These are phyloP conservation scores for Ophthalmolycus amberensis DNA, from an alignment of 2,113 vertebrate genomes.

Conservation along the genomic window DNA sequence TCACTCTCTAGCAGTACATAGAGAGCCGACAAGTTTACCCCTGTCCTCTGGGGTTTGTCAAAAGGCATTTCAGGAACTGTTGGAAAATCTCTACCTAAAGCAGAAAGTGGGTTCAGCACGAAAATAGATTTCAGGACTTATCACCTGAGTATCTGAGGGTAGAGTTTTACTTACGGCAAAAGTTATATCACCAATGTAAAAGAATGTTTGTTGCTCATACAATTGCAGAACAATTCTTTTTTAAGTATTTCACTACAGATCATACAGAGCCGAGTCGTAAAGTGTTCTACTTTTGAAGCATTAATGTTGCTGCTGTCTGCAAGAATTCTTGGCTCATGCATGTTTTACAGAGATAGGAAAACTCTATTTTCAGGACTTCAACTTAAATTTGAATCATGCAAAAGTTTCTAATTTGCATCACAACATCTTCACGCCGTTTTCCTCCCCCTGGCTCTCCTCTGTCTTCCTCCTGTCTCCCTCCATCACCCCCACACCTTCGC, in stretches of 20 bases:
- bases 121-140: neutral
- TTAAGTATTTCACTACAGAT: neutral
- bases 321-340: slow-evolving; percentile 6
- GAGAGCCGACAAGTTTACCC: neutral
- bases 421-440: slow-evolving; percentile 60
- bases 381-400: slow-evolving; percentile 57
- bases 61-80: slow-evolving; percentile 16
- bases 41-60: slow-evolving; percentile 7
- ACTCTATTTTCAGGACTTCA: slow-evolving; percentile 50
- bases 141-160: neutral
- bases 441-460: slow-evolving; percentile 43
- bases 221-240: neutral
- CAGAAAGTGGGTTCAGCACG: slow-evolving; percentile 8
- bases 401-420: slow-evolving; percentile 73
- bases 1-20: neutral
- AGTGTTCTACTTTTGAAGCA: neutral
- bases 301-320: slow-evolving; percentile 8
- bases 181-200: neutral
- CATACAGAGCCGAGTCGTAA: neutral
- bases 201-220: neutral
- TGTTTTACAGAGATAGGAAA: slow-evolving; percentile 13
- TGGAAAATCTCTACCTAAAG: slow-evolving; percentile 24
- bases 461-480: slow-evolving; percentile 65
- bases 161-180: neutral
- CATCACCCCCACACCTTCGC: slow-evolving; percentile 72